Conservation (phyloP, 1,140 invertebrate genomes). For the Drosophila nikananu region DNA sequence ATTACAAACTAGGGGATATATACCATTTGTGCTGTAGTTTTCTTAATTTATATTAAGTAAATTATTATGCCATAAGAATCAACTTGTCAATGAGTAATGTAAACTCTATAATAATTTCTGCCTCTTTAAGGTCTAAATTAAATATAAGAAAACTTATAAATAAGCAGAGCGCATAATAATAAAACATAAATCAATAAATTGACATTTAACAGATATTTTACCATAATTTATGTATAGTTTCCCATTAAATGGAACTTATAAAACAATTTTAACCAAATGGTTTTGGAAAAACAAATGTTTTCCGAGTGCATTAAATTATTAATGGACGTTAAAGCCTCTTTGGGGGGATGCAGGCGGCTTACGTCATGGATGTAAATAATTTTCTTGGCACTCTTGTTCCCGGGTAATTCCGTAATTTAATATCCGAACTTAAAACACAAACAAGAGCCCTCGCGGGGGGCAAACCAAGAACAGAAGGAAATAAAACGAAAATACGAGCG, state of each 20-base stretch:
- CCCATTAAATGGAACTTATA: not conserved
- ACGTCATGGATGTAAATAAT: slow-evolving; percentile 27
- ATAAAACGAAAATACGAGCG: slow-evolving; percentile 50
- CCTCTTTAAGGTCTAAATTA: not conserved
- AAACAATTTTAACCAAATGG: not conserved
- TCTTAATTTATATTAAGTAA: not conserved
- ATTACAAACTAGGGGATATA: too few species aligned
- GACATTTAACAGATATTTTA: not conserved
- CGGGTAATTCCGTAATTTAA: slow-evolving; percentile 42
- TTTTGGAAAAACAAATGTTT: not conserved
- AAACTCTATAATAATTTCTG: not conserved
- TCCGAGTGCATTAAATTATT: slow-evolving; percentile 11
- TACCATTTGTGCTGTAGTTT: not conserved
- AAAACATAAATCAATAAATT: not conserved
- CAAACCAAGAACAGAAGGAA: slow-evolving; percentile 19
- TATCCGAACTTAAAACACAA: slow-evolving; percentile 45
- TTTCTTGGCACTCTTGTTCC: slow-evolving; percentile 7
- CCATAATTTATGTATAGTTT: not conserved
- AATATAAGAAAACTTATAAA: not conserved
- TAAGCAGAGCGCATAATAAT: not conserved
- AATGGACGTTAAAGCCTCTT: slow-evolving; percentile 9
- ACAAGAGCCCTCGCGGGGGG: slow-evolving; percentile 3
- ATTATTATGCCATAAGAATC: not conserved
- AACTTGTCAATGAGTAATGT: not conserved
- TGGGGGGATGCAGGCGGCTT: slow-evolving; percentile 3